Conservation (phyloP, 2,797 vertebrate species). For the Acanthopagrus latus region DNA sequence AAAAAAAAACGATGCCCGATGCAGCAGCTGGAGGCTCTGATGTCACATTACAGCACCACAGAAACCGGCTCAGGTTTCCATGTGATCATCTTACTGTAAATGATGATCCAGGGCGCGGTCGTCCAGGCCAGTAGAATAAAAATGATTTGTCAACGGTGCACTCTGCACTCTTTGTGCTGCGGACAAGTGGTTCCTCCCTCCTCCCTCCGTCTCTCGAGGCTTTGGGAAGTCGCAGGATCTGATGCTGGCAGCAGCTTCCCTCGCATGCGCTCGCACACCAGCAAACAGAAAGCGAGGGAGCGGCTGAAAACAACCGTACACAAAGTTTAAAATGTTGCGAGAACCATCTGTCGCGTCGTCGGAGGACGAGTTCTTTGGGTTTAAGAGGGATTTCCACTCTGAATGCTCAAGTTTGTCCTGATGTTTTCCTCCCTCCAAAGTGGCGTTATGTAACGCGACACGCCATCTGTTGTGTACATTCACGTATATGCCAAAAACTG, state of each 20-base stretch:
- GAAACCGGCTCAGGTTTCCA: constrained; percentile 11
- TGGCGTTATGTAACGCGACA: constrained; percentile 26
- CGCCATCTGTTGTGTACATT: constrained; percentile 61
- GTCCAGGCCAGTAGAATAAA: background rate
- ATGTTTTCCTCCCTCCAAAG: constrained; percentile 45
- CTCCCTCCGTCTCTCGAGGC: constrained; percentile 4
- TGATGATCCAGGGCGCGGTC: background rate
- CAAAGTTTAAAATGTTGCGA: background rate
- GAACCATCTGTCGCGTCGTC: constrained; percentile 12
- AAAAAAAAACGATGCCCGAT: constrained; percentile 3
- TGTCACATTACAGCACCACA: constrained; percentile 10
- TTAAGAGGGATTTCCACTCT: constrained; percentile 25
- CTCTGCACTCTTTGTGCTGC: constrained; percentile 15
- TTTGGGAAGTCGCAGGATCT: constrained; percentile 53
- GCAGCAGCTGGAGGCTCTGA: constrained; percentile 18
- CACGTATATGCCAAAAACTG: constrained; percentile 48
- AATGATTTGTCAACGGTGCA: constrained; percentile 24
- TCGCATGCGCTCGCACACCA: constrained; percentile 35
- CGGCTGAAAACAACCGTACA: constrained; percentile 14
- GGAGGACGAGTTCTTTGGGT: constrained; percentile 26
- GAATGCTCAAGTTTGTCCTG: constrained; percentile 40
- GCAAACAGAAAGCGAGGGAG: constrained; percentile 18
- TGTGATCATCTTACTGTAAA: constrained; percentile 13
- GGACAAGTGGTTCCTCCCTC: background rate
- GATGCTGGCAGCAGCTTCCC: constrained; percentile 38